A percentile compares a stretch with the other conserved stretches of the same genome.
phyloP scores from a whole-genome alignment of 2,113 vertebrate genomes.

The Laticauda laticaudata region DNA sequence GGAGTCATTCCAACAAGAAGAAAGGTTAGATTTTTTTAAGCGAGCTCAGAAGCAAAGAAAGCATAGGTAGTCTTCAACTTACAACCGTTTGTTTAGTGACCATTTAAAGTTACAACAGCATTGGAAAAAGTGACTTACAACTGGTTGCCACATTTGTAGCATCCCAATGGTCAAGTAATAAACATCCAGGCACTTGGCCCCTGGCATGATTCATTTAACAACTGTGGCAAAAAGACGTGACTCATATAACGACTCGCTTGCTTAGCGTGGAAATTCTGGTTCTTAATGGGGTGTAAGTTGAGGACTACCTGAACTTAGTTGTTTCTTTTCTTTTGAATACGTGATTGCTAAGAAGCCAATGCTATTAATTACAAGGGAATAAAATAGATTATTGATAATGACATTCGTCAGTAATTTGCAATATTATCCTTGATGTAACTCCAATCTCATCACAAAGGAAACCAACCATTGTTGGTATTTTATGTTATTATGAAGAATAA shows the following conservation, averaged over 20 bases:
- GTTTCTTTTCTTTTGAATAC: background rate
- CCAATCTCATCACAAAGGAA: background rate
- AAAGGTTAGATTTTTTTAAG: background rate
- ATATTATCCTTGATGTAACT: background rate
- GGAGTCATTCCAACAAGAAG: background rate
- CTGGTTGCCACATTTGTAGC: background rate
- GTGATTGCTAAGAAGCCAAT: background rate
- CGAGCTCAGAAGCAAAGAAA: background rate
- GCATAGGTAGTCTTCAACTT: background rate
- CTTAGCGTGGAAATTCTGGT: background rate
- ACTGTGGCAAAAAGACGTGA: background rate
- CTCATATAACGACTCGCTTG: background rate
- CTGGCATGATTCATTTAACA: background rate
- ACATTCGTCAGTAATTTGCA: background rate
- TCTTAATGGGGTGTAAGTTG: background rate
- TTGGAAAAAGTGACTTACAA: background rate
- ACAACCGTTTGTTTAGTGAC: background rate
- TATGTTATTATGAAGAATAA: background rate
- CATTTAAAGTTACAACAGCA: background rate
- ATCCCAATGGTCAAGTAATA: background rate
- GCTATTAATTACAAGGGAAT: background rate
- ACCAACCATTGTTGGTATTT: background rate
- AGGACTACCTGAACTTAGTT: background rate
- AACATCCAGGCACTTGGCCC: background rate
- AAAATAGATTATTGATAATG: background rate